These are phyloP conservation scores for Dromococcyx pavoninus DNA, from an alignment of 2,797 vertebrate species.

Conservation along the genomic window DNA sequence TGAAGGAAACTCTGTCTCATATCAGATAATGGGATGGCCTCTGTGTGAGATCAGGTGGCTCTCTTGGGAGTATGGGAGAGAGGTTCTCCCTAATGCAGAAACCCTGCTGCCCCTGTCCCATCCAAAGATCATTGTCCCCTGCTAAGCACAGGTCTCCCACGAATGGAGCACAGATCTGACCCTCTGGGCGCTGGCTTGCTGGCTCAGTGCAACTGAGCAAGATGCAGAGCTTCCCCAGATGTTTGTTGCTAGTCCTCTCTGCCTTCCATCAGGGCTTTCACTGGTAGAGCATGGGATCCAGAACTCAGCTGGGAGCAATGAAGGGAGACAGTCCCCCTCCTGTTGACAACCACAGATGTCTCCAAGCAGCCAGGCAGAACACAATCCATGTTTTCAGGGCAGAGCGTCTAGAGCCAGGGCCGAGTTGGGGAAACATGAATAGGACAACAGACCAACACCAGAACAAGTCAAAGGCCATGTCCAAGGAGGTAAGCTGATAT, in stretches of 20 bases:
- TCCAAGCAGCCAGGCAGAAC: not conserved
- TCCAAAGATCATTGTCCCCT: not conserved
- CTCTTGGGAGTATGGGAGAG: not conserved
- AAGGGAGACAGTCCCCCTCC: not conserved
- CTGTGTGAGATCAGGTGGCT: not conserved
- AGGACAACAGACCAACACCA: not conserved
- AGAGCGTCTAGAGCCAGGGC: not conserved
- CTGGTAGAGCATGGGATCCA: not conserved
- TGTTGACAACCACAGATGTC: not conserved
- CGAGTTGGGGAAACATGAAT: not conserved
- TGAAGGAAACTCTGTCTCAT: not conserved
- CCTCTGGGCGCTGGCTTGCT: accelerated
- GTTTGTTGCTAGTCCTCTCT: not conserved
- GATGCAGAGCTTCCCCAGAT: not conserved
- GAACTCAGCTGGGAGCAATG: not conserved
- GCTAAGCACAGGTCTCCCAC: not conserved
- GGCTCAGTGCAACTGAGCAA: not conserved
- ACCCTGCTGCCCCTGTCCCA: not conserved
- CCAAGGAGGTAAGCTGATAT: not conserved
- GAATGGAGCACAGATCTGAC: not conserved
- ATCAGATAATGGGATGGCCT: not conserved
- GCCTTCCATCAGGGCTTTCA: not conserved
- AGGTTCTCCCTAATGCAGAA: not conserved
- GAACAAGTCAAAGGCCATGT: not conserved
- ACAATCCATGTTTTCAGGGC: not conserved